phyloP scores from a whole-genome alignment of 2,888 invertebrate species.

The Cordylochernes scorpioides region DNA sequence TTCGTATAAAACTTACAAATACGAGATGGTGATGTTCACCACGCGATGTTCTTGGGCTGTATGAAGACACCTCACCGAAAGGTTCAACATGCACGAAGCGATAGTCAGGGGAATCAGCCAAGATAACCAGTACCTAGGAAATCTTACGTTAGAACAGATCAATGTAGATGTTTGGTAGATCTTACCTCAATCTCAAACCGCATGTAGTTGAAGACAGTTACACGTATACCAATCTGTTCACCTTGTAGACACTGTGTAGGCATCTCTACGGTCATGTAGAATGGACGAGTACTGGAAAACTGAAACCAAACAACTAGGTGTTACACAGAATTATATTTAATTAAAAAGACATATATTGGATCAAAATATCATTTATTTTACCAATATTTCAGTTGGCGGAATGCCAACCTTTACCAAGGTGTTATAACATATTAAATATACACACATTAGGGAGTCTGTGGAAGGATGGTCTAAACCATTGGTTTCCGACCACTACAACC shows the following conservation, averaged over 20 bases:
- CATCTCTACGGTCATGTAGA: slow-evolving; percentile 83
- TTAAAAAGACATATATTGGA: too few species aligned
- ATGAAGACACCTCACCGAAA: slow-evolving; percentile 50
- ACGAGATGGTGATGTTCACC: slow-evolving; percentile 88
- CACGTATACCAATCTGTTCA: slow-evolving; percentile 72
- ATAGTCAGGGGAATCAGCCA: slow-evolving; percentile 54
- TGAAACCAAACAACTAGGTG: slow-evolving; percentile 1
- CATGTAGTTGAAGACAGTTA: slow-evolving; percentile 83
- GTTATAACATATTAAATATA: background rate
- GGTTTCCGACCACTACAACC: too few species aligned
- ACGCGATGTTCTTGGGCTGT: slow-evolving; percentile 60
- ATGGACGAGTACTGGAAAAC: slow-evolving; percentile 66
- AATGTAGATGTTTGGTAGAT: background rate
- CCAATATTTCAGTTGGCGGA: too few species aligned
- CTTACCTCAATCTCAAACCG: slow-evolving; percentile 33
- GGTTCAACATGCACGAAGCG: slow-evolving; percentile 46
- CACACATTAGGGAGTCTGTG: background rate
- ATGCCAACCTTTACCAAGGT: too few species aligned
- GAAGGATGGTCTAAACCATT: background rate
- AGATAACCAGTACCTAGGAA: slow-evolving; percentile 33
- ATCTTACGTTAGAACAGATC: background rate
- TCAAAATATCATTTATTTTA: too few species aligned
- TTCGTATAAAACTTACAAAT: slow-evolving; percentile 29
- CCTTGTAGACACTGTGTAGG: slow-evolving; percentile 55
- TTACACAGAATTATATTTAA: too few species aligned